Evolutionary conservation across 1,140 invertebrate species (phyloP).

Genomic region (Papilio glaucus): DNA sequence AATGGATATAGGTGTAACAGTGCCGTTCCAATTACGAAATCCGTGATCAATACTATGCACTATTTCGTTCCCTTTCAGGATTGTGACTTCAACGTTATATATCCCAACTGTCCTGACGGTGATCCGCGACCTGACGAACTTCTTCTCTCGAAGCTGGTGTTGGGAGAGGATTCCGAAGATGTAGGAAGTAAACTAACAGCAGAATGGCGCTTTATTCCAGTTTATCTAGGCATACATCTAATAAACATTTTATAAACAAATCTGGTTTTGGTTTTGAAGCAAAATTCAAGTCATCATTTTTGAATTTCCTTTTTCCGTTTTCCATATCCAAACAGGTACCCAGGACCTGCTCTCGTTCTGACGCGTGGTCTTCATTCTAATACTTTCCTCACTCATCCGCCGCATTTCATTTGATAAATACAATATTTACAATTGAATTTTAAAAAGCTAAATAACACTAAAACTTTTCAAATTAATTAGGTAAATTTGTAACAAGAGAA

Average conservation of each 20-base stretch:
- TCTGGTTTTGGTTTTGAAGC: not conserved
- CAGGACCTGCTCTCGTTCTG: no score
- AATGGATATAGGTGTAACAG: not conserved
- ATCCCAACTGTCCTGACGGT: conserved; percentile 63
- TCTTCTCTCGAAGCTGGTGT: conserved; percentile 42
- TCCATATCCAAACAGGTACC: no score
- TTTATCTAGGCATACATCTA: not conserved
- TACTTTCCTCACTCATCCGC: not conserved
- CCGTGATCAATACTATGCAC: no score
- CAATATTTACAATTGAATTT: no score
- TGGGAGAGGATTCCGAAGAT: conserved; percentile 6
- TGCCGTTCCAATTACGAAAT: no score
- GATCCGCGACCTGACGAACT: conserved; percentile 60
- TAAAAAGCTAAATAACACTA: no score
- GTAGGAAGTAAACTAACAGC: not conserved
- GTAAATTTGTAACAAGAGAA: not conserved
- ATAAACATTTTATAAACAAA: conserved; percentile 9
- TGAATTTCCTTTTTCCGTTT: no score
- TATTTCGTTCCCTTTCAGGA: conserved; percentile 49
- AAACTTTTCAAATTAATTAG: not conserved
- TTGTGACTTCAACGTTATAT: conserved; percentile 70
- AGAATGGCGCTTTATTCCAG: not conserved
- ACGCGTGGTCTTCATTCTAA: not conserved
- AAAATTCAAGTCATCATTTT: no score
- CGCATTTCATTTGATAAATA: not conserved